phyloP scores from a whole-genome alignment of 2,113 vertebrate species.

The Apteryx owenii region DNA sequence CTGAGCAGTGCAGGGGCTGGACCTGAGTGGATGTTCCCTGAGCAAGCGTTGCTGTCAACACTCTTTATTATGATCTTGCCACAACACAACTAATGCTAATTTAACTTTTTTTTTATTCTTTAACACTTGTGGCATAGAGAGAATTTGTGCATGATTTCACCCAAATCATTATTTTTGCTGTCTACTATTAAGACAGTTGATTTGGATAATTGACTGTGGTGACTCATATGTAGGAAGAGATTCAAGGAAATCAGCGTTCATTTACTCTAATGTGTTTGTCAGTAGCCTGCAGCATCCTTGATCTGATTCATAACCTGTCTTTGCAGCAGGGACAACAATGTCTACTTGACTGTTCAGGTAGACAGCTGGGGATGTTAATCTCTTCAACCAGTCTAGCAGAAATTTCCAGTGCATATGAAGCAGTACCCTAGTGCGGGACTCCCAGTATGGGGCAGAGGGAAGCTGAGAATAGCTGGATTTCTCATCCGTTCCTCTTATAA shows the following conservation, averaged over 20 bases:
- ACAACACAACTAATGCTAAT: fast-evolving
- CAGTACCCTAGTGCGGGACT: not conserved
- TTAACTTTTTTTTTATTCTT: not conserved
- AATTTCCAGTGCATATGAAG: fast-evolving
- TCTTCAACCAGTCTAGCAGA: not conserved
- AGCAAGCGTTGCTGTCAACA: fast-evolving
- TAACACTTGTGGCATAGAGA: not conserved
- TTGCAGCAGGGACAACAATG: not conserved
- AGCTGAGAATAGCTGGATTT: not conserved
- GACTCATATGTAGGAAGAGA: not conserved
- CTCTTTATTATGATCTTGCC: fast-evolving
- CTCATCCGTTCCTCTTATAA: not conserved
- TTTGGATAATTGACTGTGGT: not conserved
- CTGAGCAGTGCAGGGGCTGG: not conserved
- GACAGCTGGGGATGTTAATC: not conserved
- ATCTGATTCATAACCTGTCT: not conserved
- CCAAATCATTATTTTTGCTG: not conserved
- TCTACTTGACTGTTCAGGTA: not conserved
- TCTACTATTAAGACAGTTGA: not conserved
- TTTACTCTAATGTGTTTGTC: not conserved
- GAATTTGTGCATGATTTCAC: not conserved
- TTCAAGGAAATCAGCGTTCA: not conserved
- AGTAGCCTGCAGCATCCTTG: not conserved
- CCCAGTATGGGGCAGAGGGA: fast-evolving
- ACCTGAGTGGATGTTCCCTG: not conserved